A percentile compares a stretch with the other conserved stretches of the same genome.
Evolutionary conservation across 1,140 invertebrate genomes (phyloP).

Genomic region (Drosophila tropicalis): DNA sequence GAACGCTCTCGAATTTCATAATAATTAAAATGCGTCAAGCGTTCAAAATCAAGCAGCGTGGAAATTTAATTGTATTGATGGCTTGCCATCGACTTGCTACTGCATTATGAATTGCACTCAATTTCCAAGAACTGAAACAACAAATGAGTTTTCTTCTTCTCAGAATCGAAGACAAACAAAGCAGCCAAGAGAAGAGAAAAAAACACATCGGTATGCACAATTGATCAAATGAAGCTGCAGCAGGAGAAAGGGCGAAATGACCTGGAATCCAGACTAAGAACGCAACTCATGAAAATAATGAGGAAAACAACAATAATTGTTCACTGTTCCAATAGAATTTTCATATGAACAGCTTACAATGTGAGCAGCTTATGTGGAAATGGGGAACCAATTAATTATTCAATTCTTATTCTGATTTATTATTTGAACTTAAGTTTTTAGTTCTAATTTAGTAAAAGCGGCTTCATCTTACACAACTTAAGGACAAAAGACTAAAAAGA

Average conservation of each 20-base stretch:
- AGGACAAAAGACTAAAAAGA: too few relatives aligned
- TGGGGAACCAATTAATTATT: not conserved
- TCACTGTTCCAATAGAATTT: not conserved
- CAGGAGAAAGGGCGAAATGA: not conserved
- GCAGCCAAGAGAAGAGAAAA: not conserved
- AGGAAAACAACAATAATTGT: conserved; percentile 6
- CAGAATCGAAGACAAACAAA: conserved; percentile 24
- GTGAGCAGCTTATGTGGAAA: not conserved
- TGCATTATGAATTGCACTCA: conserved; percentile 41
- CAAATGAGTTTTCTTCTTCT: conserved; percentile 41
- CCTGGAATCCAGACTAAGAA: not conserved
- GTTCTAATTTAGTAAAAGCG: too few relatives aligned
- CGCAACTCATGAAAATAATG: not conserved
- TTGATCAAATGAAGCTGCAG: conserved; percentile 25
- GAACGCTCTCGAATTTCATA: conserved; percentile 69
- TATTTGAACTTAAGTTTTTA: too few relatives aligned
- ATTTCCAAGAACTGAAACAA: conserved; percentile 37
- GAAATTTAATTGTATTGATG: conserved; percentile 80
- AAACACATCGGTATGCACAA: conserved; percentile 30
- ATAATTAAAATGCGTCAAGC: conserved; percentile 79
- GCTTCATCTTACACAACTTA: too few relatives aligned
- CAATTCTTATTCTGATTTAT: too few relatives aligned
- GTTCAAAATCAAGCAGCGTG: conserved; percentile 80
- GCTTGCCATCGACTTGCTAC: conserved; percentile 20
- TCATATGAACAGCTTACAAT: not conserved